phyloP scores from a whole-genome alignment of 2,888 invertebrate species.

The Auanema sp. region DNA sequence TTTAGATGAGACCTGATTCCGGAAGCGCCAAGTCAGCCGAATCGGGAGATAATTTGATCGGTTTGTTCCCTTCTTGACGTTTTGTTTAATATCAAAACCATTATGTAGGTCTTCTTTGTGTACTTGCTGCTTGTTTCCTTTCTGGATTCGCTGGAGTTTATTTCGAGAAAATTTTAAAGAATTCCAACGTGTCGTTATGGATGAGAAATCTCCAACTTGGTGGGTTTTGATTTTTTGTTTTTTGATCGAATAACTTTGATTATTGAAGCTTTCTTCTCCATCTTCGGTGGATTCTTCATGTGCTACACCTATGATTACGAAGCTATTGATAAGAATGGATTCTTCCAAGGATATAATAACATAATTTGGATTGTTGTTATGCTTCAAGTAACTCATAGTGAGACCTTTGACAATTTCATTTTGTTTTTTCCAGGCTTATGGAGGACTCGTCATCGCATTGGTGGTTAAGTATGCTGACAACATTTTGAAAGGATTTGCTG shows the following conservation, averaged over 20 bases:
- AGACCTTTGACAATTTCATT: neutral
- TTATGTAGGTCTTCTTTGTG: slow-evolving; percentile 66
- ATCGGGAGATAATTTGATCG: neutral
- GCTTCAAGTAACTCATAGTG: slow-evolving; percentile 64
- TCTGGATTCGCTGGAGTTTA: slow-evolving; percentile 70
- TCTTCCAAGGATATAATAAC: slow-evolving; percentile 68
- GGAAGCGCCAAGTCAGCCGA: neutral
- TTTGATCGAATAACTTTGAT: neutral
- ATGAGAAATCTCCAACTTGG: slow-evolving; percentile 69
- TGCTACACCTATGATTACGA: slow-evolving; percentile 66
- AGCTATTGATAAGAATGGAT: slow-evolving; percentile 66
- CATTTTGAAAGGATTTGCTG: slow-evolving; percentile 70
- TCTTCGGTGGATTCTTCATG: slow-evolving; percentile 66
- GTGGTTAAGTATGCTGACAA: slow-evolving; percentile 71
- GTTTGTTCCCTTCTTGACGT: neutral
- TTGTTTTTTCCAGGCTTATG: slow-evolving; percentile 65
- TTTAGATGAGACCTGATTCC: neutral
- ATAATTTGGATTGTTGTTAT: slow-evolving; percentile 67
- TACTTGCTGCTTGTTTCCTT: slow-evolving; percentile 68
- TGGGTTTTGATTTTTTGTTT: slow-evolving; percentile 34
- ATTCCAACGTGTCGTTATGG: slow-evolving; percentile 66
- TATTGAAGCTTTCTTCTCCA: slow-evolving; percentile 66
- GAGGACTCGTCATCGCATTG: slow-evolving; percentile 69
- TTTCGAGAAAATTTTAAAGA: slow-evolving; percentile 70
- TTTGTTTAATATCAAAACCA: neutral